Evolutionary conservation across 2,888 invertebrate genomes (phyloP), one percentile per base, ranked within the genome.

Genomic region (Ophion ventricosus): DNA sequence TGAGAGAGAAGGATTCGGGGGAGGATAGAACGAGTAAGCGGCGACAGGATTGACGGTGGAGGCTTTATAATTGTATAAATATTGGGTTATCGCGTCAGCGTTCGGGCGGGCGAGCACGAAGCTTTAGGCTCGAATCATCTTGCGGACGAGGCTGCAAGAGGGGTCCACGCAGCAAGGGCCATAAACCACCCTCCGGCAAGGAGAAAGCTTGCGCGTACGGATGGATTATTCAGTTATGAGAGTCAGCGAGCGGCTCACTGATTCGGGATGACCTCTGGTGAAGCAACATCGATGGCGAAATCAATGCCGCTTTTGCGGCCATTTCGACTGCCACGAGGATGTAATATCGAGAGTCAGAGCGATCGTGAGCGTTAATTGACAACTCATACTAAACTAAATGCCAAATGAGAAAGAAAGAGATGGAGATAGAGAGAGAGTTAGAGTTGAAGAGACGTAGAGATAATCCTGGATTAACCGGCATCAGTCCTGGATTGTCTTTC

Each of bases 21-120:
- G 26, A 66, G 63, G 59, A 72, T 14, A 43, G 56, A 81, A 25
- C 10, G 49, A 78, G 72, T 54, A 73, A 29, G 59, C 40, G 54
- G 63, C 82, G 57, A 49, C 69, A 72, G 61, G 72, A 54, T 75
- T 79, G 82, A 75, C 66, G 14, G 79, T 88, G 86, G 88, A 87
- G 88, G 87, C 88, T 91, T 79, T 75, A 82, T 92, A 92, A 92
- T 92, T 91, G 90, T 91, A 92, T 91, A 92, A 92, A 92, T 92
- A 92, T 92, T 92, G 90, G 90, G 90, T 92, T 92, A 91, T 90
- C 87, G 87, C 88, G 87, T 87, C 88, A 87, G 87, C 84, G 86
- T 88, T 86, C 88, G 86, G 85, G 87, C 83, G 84, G 70, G 81
- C 63, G 49, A 61, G 54, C 75, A 80, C 43, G 64, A 25, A 76